phyloP scores from a whole-genome alignment of 2,888 invertebrate genomes.

The Aphidoletes aphidimyza region DNA sequence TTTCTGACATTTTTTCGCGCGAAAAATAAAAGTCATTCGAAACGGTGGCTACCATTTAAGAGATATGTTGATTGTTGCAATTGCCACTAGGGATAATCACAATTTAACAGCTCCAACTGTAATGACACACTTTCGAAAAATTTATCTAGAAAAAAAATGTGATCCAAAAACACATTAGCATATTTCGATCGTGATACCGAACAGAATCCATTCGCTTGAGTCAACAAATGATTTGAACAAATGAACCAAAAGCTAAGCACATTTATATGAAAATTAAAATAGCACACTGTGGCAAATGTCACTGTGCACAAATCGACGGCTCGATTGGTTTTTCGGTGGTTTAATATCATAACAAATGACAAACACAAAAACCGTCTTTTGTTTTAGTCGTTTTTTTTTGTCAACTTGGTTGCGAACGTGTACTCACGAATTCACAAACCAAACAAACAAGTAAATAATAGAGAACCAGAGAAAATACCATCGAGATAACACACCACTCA shows the following conservation, averaged over 20 bases:
- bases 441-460: not conserved
- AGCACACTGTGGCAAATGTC: not conserved
- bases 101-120: not conserved
- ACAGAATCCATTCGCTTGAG: not conserved
- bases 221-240: not conserved
- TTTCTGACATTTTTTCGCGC: no score
- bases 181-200: constrained; percentile 29
- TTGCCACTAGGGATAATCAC: not conserved
- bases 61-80: not conserved
- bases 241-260: not conserved
- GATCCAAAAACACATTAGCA: constrained; percentile 14
- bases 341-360: not conserved
- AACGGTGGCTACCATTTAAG: no score
- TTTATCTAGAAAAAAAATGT: not conserved
- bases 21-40: no score
- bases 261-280: not conserved
- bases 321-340: no score
- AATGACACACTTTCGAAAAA: constrained; percentile 48
- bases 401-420: not conserved
- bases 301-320: not conserved
- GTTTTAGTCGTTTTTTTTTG: not conserved
- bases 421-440: not conserved
- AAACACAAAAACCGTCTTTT: no score
- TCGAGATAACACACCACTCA: constrained; percentile 42
- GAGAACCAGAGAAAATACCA: not conserved